phyloP scores from a whole-genome alignment of 2,797 vertebrate genomes.

The Siniperca scherzeri region DNA sequence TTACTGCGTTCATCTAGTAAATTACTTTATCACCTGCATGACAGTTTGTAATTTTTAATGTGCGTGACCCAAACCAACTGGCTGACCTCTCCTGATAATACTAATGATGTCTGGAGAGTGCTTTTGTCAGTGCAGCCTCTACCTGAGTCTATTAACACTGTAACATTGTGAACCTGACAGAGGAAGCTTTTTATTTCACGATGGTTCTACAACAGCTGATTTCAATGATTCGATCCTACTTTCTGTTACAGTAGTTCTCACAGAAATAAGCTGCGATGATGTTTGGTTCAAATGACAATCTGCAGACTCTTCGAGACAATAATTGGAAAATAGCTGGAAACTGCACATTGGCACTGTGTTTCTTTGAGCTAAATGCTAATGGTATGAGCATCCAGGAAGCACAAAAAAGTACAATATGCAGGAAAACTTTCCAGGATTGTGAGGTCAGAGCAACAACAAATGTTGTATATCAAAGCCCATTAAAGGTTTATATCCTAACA shows the following conservation, averaged over 20 bases:
- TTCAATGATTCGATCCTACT: background rate
- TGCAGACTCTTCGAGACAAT: too few relatives aligned
- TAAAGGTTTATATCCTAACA: background rate
- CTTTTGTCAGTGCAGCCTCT: background rate
- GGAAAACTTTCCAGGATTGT: too few relatives aligned
- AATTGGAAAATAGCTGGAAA: too few relatives aligned
- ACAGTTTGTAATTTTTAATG: constrained; percentile 15
- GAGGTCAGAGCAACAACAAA: too few relatives aligned
- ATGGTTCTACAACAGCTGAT: background rate
- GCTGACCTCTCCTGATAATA: constrained; percentile 10
- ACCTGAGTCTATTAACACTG: background rate
- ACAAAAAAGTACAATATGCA: too few relatives aligned
- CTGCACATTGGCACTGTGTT: too few relatives aligned
- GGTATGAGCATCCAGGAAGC: background rate
- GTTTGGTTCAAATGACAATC: too few relatives aligned
- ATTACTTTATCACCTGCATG: constrained; percentile 1
- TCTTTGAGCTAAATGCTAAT: too few relatives aligned
- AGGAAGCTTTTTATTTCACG: background rate
- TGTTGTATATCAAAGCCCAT: too few relatives aligned
- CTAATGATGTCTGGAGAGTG: background rate
- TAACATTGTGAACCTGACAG: accelerated
- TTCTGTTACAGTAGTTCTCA: too few relatives aligned
- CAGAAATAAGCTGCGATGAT: too few relatives aligned
- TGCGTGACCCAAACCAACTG: background rate
- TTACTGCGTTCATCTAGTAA: background rate